Evolutionary conservation across 2,797 vertebrate genomes (phyloP), one percentile per base, ranked within the genome.

Genomic region (Pogoniulus pusillus): DNA sequence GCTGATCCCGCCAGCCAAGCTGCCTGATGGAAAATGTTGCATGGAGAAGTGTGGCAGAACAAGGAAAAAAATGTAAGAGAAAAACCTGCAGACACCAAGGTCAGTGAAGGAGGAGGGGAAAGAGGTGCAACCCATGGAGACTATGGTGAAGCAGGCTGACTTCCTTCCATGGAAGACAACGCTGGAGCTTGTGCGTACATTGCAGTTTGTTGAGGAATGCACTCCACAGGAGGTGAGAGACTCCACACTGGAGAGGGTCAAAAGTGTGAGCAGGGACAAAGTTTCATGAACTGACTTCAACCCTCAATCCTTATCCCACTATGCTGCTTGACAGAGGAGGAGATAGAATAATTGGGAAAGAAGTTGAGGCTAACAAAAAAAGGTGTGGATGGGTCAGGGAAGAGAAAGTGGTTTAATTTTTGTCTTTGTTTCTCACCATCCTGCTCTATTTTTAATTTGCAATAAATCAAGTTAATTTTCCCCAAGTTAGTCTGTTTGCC

Each of bases 251-350:
- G 5, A 82, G 16, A 4, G 70, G 9, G 15, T 20, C 7, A 60
- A 35, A 65, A 64, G 11, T 35, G 30, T 74, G 29, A 86, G 37
- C 30, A 75, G 30, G 47, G 18, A 79, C 1, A 1, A 77, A 83
- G 7, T 83, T 24, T 60, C 81, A 54, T 0, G 1, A 82, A 82
- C 7, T 41, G 19, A 84, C 13, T 10, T 37, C 60, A 89, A 29
- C 1, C 7, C 9, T 19, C 17, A 79, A 6, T 22, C 10, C 12
- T 1, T 10, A n/a, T 7, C 3, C 6, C 3, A 3, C 12, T 68
- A 7, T 47, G 20, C 7, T 39, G 73, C n/a, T 76, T 39, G 27
- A 53, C 30, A 53, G 17, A 11, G 8, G 4, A 75, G 13, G 12
- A 80, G 19, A 12, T 8, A 15, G 29, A 77, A 70, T 30, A 69